A percentile compares a stretch with the other conserved stretches of the same genome.
Conservation (phyloP, 2,888 invertebrate genomes). For the Adelognathus sp. region DNA sequence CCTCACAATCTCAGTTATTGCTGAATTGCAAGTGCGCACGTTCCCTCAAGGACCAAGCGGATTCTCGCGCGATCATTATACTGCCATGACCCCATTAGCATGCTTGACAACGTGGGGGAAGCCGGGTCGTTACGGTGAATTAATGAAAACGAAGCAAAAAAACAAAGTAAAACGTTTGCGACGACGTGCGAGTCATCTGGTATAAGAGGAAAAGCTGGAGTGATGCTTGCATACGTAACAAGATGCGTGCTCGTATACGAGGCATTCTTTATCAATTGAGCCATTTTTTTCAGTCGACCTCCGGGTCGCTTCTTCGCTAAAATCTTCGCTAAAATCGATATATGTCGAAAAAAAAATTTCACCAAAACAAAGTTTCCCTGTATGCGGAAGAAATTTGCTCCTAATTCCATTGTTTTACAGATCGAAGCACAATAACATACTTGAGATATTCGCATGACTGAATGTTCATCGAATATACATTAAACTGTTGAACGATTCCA, state of each 20-base stretch:
- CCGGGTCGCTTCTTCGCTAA: too few species aligned
- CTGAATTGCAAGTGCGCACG: neutral
- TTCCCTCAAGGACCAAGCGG: neutral
- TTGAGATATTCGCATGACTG: too few species aligned
- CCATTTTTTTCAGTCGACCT: too few species aligned
- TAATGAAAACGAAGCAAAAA: neutral
- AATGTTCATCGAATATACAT: too few species aligned
- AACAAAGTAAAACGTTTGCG: neutral
- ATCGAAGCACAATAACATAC: too few species aligned
- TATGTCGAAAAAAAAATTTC: too few species aligned
- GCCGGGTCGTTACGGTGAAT: slow-evolving; percentile 18
- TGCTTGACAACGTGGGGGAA: slow-evolving; percentile 8
- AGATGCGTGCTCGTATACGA: neutral
- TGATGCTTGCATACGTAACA: slow-evolving; percentile 1
- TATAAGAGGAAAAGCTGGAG: neutral
- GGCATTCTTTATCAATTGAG: too few species aligned
- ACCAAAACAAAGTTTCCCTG: too few species aligned
- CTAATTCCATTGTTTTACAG: too few species aligned
- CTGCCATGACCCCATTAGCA: neutral
- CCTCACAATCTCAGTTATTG: neutral
- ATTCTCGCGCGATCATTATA: neutral
- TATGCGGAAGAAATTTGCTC: too few species aligned
- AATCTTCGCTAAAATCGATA: too few species aligned
- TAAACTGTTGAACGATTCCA: too few species aligned
- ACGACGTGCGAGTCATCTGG: neutral